phyloP scores from a whole-genome alignment of 2,113 vertebrate genomes.

The Boulengeromyrus knoepffleri region DNA sequence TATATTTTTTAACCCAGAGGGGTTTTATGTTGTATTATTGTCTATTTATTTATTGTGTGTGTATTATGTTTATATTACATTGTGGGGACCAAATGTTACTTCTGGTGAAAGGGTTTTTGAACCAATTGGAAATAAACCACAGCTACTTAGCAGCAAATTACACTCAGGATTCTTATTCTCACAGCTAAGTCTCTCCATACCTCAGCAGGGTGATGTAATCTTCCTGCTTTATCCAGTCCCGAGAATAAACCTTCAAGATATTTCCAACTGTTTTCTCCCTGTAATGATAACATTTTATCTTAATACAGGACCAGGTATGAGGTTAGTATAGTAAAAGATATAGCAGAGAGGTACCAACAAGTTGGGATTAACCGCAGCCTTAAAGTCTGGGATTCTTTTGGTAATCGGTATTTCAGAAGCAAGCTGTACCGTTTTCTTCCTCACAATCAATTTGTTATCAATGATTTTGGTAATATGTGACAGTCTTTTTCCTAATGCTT shows the following conservation, averaged over 20 bases:
- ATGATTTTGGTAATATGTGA: not conserved
- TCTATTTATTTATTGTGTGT: no score
- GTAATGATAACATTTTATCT: not conserved
- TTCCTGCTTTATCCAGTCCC: not conserved
- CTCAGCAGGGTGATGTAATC: not conserved
- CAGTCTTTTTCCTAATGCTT: not conserved
- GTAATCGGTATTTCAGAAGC: not conserved
- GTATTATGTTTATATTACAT: no score
- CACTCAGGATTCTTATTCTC: not conserved
- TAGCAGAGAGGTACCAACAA: not conserved
- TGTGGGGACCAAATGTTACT: no score
- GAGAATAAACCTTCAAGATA: not conserved
- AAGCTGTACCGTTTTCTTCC: not conserved
- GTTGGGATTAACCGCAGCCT: not conserved
- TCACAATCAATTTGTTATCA: not conserved
- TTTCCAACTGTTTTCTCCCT: not conserved
- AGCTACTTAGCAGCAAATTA: not conserved
- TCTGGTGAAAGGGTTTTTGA: not conserved
- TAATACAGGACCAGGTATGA: not conserved
- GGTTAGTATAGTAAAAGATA: not conserved
- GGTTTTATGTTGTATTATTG: no score
- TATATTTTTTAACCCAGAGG: no score
- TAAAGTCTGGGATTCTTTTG: not conserved
- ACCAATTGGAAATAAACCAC: not conserved
- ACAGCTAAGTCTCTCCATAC: not conserved